phyloP scores from a whole-genome alignment of 2,888 invertebrate genomes.

The Andrena minutula region DNA sequence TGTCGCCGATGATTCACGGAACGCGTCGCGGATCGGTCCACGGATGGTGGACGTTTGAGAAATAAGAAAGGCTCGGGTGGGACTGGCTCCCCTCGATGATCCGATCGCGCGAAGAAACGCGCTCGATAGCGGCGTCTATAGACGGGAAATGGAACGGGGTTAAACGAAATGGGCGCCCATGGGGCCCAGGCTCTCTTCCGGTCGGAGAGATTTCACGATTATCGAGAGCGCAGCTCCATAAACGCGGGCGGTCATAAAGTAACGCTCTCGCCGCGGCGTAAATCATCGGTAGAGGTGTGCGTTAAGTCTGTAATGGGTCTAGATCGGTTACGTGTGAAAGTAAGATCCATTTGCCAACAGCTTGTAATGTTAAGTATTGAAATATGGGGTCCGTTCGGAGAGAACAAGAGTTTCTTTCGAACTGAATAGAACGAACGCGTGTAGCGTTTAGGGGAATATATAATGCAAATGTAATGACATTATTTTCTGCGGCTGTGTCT shows the following conservation, averaged over 20 bases:
- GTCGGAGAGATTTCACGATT: slow-evolving; percentile 26
- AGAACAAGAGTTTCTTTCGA: neutral
- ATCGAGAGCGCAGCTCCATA: slow-evolving; percentile 34
- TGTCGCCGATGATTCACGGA: neutral
- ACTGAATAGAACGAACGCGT: neutral
- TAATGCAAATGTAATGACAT: neutral
- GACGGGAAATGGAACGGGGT: neutral
- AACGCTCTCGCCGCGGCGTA: slow-evolving; percentile 35
- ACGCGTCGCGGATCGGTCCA: neutral
- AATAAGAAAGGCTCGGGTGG: too few species aligned
- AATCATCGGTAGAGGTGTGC: slow-evolving; percentile 43
- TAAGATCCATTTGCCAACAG: slow-evolving; percentile 51
- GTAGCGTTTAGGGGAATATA: slow-evolving; percentile 2
- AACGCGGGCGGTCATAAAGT: slow-evolving; percentile 42
- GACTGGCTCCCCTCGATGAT: neutral
- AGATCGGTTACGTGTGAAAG: slow-evolving; percentile 45
- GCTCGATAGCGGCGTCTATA: neutral
- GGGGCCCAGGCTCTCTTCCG: slow-evolving; percentile 19
- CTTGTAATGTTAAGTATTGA: slow-evolving; percentile 21
- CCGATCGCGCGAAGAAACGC: neutral
- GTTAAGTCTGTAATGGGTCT: slow-evolving; percentile 15
- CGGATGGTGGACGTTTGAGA: slow-evolving; percentile 1
- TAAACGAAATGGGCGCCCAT: slow-evolving; percentile 8
- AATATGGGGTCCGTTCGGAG: slow-evolving; percentile 6
- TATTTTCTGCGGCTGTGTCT: neutral